Percentiles rank a stretch among this genome's conserved stretches.
Conservation (phyloP, 2,113 vertebrate species). For the Aspiorhynchus laticeps region DNA sequence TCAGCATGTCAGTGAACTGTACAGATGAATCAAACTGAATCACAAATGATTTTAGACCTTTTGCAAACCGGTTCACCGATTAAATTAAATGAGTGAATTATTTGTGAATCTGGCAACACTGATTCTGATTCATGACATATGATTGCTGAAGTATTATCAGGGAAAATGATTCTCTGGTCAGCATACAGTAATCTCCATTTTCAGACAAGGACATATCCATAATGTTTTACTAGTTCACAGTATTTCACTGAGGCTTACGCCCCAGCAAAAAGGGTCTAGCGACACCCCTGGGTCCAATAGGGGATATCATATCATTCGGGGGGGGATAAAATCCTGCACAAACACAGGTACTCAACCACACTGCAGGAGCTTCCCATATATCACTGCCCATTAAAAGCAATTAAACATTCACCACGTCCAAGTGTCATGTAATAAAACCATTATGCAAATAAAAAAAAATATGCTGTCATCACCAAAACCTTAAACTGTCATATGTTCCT, state of each 20-base stretch:
- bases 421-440: neutral
- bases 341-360: neutral
- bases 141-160: neutral
- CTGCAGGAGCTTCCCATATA: neutral
- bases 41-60: neutral
- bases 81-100: neutral
- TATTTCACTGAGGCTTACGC: neutral
- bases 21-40: neutral
- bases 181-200: neutral
- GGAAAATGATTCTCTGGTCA: neutral
- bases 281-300: conserved; percentile 5
- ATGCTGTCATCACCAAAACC: neutral
- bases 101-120: neutral
- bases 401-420: neutral
- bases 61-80: neutral
- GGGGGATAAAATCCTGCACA: neutral
- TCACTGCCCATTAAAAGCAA: neutral
- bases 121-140: neutral
- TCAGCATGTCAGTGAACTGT: neutral
- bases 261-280: neutral
- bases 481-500: neutral
- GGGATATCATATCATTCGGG: neutral
- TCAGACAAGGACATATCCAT: neutral
- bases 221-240: neutral
- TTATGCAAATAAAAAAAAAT: neutral